Conservation (phyloP, 92 coral and sea anemone species). For the Parazoanthus swiftii region DNA sequence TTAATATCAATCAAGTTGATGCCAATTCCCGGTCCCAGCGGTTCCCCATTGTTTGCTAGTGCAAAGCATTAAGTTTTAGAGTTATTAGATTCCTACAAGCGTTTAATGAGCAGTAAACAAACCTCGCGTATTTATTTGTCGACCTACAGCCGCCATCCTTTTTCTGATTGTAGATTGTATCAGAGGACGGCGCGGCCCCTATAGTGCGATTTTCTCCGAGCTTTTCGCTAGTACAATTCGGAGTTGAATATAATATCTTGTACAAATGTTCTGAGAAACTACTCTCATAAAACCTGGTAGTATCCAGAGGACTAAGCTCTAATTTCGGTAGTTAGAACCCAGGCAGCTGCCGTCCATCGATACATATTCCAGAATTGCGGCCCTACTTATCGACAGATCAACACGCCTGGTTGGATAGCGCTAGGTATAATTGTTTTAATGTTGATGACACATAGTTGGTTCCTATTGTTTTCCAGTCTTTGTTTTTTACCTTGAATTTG, state of each 20-base stretch:
- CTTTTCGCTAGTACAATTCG: not conserved
- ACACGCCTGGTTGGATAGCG: too few relatives aligned
- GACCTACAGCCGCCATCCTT: too few relatives aligned
- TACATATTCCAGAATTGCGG: too few relatives aligned
- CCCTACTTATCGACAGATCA: too few relatives aligned
- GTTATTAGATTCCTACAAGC: not conserved
- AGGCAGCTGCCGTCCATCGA: not conserved
- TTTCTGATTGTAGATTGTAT: not conserved
- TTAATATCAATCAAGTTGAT: slow-evolving; percentile 59
- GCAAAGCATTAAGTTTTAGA: not conserved
- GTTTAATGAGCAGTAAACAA: not conserved
- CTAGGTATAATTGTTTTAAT: too few relatives aligned
- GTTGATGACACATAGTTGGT: too few relatives aligned
- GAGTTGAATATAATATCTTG: too few relatives aligned
- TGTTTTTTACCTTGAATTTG: too few relatives aligned
- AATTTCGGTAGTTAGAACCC: not conserved
- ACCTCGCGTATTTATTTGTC: not conserved
- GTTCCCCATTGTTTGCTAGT: slow-evolving; percentile 66
- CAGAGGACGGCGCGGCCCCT: not conserved
- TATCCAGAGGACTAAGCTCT: not conserved
- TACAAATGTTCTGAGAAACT: not conserved
- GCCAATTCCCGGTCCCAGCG: slow-evolving; percentile 84
- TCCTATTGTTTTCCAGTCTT: too few relatives aligned
- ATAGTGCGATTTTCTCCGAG: not conserved
- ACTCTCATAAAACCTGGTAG: not conserved